Base-by-base conservation (phyloP, 2,113 vertebrate species). In the Pangasianodon hypophthalmus region DNA sequence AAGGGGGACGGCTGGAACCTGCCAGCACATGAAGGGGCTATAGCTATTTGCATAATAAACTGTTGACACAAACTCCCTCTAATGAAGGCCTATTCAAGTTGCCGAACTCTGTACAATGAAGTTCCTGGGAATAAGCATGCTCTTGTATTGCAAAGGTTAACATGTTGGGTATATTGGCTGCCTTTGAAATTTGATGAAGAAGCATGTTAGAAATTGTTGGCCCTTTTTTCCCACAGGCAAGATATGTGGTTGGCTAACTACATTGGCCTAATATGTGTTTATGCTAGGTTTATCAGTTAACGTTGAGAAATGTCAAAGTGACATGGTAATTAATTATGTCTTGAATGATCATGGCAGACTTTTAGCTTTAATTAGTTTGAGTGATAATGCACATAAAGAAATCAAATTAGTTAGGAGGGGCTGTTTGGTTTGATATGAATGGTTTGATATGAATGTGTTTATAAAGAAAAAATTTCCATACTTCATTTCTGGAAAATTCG, bases 41-140 rank as follows among this genome's bases (percentile, higher is more conserved):
- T 85, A 83, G 87, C 91, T 60, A 95, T 96, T 95, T 96, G 94
- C 96, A 96, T 96, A 95, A 95, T 96, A 95, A 96, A 95, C 95
- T 95, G 93, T 95, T 95, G 95, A 95, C 94, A 94, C 93, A 95
- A 94, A 95, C 95, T 95, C 94, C 93, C 94, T 92, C 94, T 96
- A 95, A 96, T 95, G 94, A 95, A 95, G 95, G 91, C 92, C 93
- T 91, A 94, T 95, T 95, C 93, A 95, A 95, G 94, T 93, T 90
- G 93, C 91, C 92, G 93, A 93, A 93, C 92, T 92, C 93, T 94
- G 93, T 93, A 94, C 93, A 94, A 92, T 88, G 89, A 92, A 91
- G 93, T 92, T 91, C 91, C 91, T 95, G 95, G 94, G 94, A 96
- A 95, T 95, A 93, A 94, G 91, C 29, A 67, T 82, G 56, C 56